phyloP scores from a whole-genome alignment of 2,797 vertebrate species.

The Gouania willdenowi region DNA sequence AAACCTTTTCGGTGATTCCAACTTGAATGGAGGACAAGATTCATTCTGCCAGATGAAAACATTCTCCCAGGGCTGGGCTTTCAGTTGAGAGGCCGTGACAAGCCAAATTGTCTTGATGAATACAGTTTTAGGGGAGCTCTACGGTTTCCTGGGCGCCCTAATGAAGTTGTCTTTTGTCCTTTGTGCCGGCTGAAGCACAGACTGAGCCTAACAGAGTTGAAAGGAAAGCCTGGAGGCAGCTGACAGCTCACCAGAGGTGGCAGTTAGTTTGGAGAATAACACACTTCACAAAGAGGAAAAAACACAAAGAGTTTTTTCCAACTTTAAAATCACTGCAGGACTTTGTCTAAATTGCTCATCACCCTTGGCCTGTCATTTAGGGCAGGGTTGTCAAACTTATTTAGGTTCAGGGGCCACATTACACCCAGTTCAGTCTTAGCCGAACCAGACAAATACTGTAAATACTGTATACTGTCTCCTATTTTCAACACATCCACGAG shows the following conservation, averaged over 20 bases:
- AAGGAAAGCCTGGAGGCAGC: constrained; percentile 49
- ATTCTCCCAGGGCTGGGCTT: constrained; percentile 43
- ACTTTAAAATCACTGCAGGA: too few relatives aligned
- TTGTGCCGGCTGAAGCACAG: constrained; percentile 57
- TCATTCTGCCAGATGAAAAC: constrained; percentile 40
- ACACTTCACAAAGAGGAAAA: constrained; percentile 49
- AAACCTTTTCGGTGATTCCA: constrained; percentile 11
- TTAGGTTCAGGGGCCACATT: too few relatives aligned
- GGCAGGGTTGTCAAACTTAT: too few relatives aligned
- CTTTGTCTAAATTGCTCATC: too few relatives aligned
- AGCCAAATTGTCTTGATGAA: constrained; percentile 66
- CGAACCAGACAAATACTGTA: too few relatives aligned
- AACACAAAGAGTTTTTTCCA: not conserved
- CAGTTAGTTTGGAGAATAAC: constrained; percentile 52
- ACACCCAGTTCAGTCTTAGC: too few relatives aligned
- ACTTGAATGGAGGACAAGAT: constrained; percentile 24
- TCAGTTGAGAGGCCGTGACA: constrained; percentile 36
- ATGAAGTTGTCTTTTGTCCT: constrained; percentile 78
- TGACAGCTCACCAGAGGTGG: constrained; percentile 55
- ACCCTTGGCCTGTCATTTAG: too few relatives aligned
- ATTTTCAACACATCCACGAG: too few relatives aligned
- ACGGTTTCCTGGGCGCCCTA: constrained; percentile 69
- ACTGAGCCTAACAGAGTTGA: constrained; percentile 47
- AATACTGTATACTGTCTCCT: too few relatives aligned
- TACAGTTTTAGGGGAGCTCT: constrained; percentile 49